Conservation (phyloP, 2,113 vertebrate species). For the Ictidomys tridecemlineatus region DNA sequence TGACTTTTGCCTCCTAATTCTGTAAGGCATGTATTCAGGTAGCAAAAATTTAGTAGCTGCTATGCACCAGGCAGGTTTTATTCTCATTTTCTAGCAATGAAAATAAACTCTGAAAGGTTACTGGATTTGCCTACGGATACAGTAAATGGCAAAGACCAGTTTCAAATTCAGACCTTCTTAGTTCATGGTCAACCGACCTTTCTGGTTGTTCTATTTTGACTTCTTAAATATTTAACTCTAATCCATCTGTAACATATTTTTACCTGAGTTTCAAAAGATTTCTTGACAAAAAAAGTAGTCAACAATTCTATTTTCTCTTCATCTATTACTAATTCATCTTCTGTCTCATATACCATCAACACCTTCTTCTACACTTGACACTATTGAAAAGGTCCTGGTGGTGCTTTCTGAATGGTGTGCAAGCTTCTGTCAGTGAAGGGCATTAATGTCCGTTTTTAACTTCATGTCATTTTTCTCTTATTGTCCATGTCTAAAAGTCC, state of each 20-base stretch:
- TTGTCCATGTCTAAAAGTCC: not conserved
- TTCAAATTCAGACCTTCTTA: not conserved
- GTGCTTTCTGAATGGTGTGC: not conserved
- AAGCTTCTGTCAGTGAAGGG: not conserved
- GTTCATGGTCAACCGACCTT: not conserved
- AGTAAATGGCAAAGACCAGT: not conserved
- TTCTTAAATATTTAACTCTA: conserved; percentile 54
- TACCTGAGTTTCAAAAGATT: conserved; percentile 1
- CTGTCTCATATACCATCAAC: not conserved
- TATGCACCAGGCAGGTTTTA: not conserved
- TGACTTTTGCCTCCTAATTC: conserved; percentile 15
- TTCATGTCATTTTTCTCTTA: not conserved
- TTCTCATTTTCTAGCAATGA: not conserved
- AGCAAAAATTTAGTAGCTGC: not conserved
- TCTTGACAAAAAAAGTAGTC: not conserved
- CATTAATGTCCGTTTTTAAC: conserved; percentile 3
- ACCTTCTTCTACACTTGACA: not conserved
- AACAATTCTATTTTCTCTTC: not conserved
- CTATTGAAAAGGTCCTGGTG: not conserved
- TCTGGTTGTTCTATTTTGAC: not conserved
- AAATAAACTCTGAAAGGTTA: not conserved
- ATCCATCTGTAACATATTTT: not conserved
- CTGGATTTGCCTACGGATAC: not conserved
- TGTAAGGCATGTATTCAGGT: not conserved
- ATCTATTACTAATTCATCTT: not conserved